phyloP scores from a whole-genome alignment of 2,113 vertebrate genomes.

The Neodon shergylaensis region DNA sequence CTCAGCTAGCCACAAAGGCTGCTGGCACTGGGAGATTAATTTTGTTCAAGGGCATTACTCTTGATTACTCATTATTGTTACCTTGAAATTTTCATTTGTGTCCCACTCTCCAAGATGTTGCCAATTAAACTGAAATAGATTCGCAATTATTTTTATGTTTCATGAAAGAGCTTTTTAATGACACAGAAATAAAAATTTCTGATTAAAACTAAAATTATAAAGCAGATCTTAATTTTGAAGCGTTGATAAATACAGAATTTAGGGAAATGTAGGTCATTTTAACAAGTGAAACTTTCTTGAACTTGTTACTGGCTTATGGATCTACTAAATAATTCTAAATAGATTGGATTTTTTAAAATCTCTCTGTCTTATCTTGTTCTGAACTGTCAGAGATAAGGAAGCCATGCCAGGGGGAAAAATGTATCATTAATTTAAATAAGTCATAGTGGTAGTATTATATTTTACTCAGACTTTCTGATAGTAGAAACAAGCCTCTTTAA shows the following conservation, averaged over 20 bases:
- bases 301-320: conserved; percentile 66
- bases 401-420: conserved; percentile 64
- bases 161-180: conserved; percentile 46
- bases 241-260: conserved; percentile 61
- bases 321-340: conserved; percentile 71
- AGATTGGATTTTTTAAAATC: conserved; percentile 47
- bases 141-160: conserved; percentile 60
- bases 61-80: conserved; percentile 32
- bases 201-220: conserved; percentile 64
- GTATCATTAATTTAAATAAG: conserved; percentile 80
- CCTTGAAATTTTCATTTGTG: conserved; percentile 7
- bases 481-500: conserved; percentile 74
- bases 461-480: conserved; percentile 76
- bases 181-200: conserved; percentile 32
- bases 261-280: conserved; percentile 56
- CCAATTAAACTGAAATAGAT: conserved; percentile 65
- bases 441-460: conserved; percentile 73
- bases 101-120: not conserved
- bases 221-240: conserved; percentile 43
- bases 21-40: conserved; percentile 28
- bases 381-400: conserved; percentile 61
- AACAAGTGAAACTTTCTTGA: conserved; percentile 47
- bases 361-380: conserved; percentile 58
- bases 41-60: conserved; percentile 14
- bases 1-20: not conserved